Percentiles rank a stretch among this genome's conserved stretches.
Conservation (phyloP, 1,140 invertebrate genomes). For the Drosophila arizonae region DNA sequence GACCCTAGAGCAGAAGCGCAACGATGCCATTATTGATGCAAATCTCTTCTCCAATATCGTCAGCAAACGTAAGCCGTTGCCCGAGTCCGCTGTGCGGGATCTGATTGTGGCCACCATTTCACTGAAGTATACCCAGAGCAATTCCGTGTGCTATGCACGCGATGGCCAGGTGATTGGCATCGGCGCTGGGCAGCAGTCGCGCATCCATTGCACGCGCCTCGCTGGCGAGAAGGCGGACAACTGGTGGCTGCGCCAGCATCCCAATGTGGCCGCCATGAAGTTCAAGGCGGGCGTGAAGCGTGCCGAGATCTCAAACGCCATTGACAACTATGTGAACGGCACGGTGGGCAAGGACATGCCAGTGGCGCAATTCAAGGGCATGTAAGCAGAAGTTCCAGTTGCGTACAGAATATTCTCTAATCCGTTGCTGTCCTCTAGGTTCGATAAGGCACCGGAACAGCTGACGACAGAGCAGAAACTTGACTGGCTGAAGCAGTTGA, state of each 20-base stretch:
- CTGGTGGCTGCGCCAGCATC: constrained; percentile 98
- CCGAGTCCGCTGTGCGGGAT: constrained; percentile 91
- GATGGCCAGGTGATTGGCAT: constrained; percentile 98
- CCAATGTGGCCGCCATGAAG: constrained; percentile 91
- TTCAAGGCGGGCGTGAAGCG: constrained; percentile 95
- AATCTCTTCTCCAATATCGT: constrained; percentile 93
- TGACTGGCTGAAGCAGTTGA: constrained; percentile 91
- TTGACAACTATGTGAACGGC: constrained; percentile 97
- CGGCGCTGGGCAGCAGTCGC: constrained; percentile 98
- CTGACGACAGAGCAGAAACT: constrained; percentile 88
- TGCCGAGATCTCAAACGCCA: constrained; percentile 97
- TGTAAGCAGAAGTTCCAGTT: constrained; percentile 39
- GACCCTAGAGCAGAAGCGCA: constrained; percentile 95
- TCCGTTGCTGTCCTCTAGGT: constrained; percentile 70
- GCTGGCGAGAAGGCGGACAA: constrained; percentile 99
- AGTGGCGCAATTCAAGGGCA: constrained; percentile 70
- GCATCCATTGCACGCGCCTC: constrained; percentile 98
- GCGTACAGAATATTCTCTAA: neutral
- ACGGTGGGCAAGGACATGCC: constrained; percentile 90
- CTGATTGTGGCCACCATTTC: constrained; percentile 98
- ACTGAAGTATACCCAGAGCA: constrained; percentile 97
- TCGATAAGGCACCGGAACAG: constrained; percentile 89
- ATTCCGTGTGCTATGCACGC: constrained; percentile 83
- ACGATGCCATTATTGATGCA: constrained; percentile 93
- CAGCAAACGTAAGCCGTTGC: constrained; percentile 88